These are phyloP conservation scores for Schmidtea mediterranea DNA, from an alignment of 1,140 invertebrate species.

Conservation along the genomic window DNA sequence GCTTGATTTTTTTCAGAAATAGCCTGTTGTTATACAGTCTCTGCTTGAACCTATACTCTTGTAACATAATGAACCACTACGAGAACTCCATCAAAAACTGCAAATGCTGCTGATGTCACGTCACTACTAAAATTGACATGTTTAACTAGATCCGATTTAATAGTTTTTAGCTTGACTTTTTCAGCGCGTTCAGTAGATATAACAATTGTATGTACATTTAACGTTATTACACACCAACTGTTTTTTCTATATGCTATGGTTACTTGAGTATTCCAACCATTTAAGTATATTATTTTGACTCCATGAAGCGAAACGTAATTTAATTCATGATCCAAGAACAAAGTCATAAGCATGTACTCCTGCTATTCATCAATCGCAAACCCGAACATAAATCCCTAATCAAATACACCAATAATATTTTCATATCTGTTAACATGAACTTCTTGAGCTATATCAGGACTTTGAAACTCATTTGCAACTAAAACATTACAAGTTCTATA, in stretches of 20 bases:
- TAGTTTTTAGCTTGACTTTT: slow-evolving; percentile 52
- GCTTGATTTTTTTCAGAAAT: too few relatives aligned
- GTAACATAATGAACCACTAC: too few relatives aligned
- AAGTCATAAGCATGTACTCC: slow-evolving; percentile 87
- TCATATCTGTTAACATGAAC: slow-evolving; percentile 68
- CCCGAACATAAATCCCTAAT: slow-evolving; percentile 37
- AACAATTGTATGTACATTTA: slow-evolving; percentile 78
- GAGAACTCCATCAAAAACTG: too few relatives aligned
- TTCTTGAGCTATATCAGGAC: slow-evolving; percentile 76
- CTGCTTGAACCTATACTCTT: too few relatives aligned
- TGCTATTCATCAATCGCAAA: slow-evolving; percentile 65
- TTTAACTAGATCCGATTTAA: slow-evolving; percentile 56
- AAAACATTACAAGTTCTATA: slow-evolving; percentile 93
- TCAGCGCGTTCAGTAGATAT: slow-evolving; percentile 85
- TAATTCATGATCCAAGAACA: slow-evolving; percentile 69
- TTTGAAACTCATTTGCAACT: slow-evolving; percentile 86
- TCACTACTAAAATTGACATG: too few relatives aligned
- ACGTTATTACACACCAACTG: slow-evolving; percentile 49
- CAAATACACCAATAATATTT: slow-evolving; percentile 90
- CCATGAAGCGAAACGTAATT: slow-evolving; percentile 71
- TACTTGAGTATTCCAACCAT: slow-evolving; percentile 72
- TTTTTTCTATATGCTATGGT: slow-evolving; percentile 29
- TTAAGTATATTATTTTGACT: slow-evolving; percentile 57
- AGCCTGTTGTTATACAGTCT: too few relatives aligned
- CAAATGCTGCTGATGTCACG: too few relatives aligned